Evolutionary conservation across 2,113 vertebrate genomes (phyloP), one percentile per base, ranked within the genome.

Genomic region (Psammodynastes pulverulentus): DNA sequence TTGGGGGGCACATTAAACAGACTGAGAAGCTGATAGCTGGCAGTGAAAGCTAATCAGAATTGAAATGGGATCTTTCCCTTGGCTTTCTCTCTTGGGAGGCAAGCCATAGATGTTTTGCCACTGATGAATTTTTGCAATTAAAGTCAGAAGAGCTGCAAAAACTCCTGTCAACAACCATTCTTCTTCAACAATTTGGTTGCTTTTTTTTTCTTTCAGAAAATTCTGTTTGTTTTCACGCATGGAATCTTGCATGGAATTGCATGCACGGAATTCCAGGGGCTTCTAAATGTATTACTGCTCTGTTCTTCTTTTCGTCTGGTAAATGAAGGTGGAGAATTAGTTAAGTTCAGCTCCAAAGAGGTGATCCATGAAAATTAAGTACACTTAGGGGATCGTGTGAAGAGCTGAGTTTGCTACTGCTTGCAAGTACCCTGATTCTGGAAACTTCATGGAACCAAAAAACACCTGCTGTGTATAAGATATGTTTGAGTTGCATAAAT

Each of bases 351-450:
- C 86, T 84, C 58, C 84, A 92, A 72, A 94, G 92, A 1, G 0
- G 19, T 93, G 92, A 95, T 94, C 94, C 92, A 21, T 96, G 89
- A 93, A 94, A 95, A 89, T 95, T 94, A 94, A 96, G 51, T 93
- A 92, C 88, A 86, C 92, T 93, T 94, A 54, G 88, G 95, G 92
- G 94, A 94, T 23, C 53, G 9, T 58, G 23, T 91, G 88, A 92
- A 87, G 91, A 96, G 24, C 46, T 92, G 89, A 94, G 43, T 9
- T 88, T 94, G 91, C 89, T 91, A 12, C 91, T 95, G 45, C 67
- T 93, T 39, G 51, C 48, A 79, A 39, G n/a, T 43, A 79, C 7
- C 34, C 72, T 21, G 9, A 39, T 79, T 56, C 0, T 87, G 24
- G 90, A 94, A 21, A 56, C n/a, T 88, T 34, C 1, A 7, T 9